Evolutionary conservation across 2,888 invertebrate genomes (phyloP).

Genomic region (Hipparchia semele): DNA sequence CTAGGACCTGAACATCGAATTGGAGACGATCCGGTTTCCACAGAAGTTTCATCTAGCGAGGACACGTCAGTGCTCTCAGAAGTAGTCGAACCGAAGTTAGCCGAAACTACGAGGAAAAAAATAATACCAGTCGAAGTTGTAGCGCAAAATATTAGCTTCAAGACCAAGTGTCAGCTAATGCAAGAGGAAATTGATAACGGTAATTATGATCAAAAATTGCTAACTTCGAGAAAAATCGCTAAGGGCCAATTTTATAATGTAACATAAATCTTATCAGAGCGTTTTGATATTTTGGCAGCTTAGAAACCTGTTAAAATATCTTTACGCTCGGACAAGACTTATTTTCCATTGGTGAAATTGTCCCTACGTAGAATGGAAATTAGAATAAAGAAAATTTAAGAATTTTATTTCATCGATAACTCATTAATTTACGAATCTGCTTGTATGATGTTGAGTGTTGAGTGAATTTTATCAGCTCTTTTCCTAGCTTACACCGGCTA

Average conservation of each 20-base stretch:
- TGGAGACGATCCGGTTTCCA: conserved; percentile 39
- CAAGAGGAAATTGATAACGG: conserved; percentile 72
- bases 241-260: too few species aligned
- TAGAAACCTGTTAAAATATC: too few species aligned
- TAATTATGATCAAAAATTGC: conserved; percentile 44
- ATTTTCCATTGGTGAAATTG: too few species aligned
- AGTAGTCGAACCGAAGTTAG: conserved; percentile 63
- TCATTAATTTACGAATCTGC: too few species aligned
- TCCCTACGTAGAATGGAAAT: too few species aligned
- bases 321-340: too few species aligned
- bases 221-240: neutral
- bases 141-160: conserved; percentile 61
- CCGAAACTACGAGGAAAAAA: conserved; percentile 57
- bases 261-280: too few species aligned
- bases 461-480: neutral
- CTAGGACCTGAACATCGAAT: conserved; percentile 46
- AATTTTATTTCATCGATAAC: too few species aligned
- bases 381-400: too few species aligned
- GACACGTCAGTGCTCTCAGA: conserved; percentile 59
- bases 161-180: conserved; percentile 82
- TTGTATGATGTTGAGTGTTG: neutral
- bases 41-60: conserved; percentile 46
- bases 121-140: conserved; percentile 58
- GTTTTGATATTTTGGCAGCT: too few species aligned
- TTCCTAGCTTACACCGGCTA: too few species aligned